phyloP scores from a whole-genome alignment of 1,140 invertebrate genomes.

The Calephelis nemesis region DNA sequence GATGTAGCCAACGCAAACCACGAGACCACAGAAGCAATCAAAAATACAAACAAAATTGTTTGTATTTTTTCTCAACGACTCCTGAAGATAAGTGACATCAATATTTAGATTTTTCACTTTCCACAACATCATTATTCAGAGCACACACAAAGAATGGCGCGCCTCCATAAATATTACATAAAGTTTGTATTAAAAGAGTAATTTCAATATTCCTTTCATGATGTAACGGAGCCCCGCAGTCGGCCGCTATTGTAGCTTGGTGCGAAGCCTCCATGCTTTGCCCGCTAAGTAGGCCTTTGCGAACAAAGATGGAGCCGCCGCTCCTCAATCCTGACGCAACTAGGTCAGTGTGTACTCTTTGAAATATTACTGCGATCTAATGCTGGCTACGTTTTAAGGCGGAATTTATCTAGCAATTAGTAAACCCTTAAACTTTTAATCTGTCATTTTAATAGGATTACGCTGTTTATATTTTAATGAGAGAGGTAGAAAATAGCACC shows the following conservation, averaged over 20 bases:
- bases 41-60: no score
- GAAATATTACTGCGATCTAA: constrained; percentile 28
- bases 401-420: constrained; percentile 13
- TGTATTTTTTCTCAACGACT: no score
- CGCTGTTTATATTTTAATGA: no score
- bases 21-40: no score
- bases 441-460: neutral
- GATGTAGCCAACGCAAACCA: no score
- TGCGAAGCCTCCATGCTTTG: constrained; percentile 10
- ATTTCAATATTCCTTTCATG: constrained; percentile 14
- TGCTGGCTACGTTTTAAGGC: constrained; percentile 23
- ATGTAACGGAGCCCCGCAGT: constrained; percentile 3
- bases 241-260: constrained; percentile 7
- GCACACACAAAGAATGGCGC: no score
- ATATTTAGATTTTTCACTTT: no score
- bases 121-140: no score
- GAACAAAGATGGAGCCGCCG: constrained; percentile 37
- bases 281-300: constrained; percentile 38
- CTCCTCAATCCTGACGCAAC: constrained; percentile 41
- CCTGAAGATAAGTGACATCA: no score
- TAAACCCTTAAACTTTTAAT: neutral
- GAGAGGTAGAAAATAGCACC: no score
- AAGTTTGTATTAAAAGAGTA: constrained; percentile 9
- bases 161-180: neutral
- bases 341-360: constrained; percentile 42